Percentiles rank a stretch among this genome's conserved stretches.
phyloP scores from a whole-genome alignment of 2,888 invertebrate genomes.

The Eupithecia tripunctaria region DNA sequence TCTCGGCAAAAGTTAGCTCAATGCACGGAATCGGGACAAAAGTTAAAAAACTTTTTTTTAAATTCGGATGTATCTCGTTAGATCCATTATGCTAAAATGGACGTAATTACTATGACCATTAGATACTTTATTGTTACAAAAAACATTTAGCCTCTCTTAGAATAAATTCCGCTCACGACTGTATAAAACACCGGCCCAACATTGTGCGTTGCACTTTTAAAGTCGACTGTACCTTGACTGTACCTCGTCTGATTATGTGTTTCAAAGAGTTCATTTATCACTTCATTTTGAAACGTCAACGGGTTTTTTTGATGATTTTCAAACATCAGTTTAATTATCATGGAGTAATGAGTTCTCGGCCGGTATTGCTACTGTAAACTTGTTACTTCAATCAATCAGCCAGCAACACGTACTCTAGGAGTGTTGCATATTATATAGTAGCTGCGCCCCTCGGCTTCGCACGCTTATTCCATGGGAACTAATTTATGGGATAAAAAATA shows the following conservation, averaged over 20 bases:
- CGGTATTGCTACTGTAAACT: slow-evolving; percentile 5
- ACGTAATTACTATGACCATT: too few relatives aligned
- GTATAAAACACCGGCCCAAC: slow-evolving; percentile 11
- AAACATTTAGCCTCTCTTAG: neutral
- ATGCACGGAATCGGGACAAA: too few relatives aligned
- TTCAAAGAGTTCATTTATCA: slow-evolving; percentile 46
- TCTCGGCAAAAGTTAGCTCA: too few relatives aligned
- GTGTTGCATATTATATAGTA: too few relatives aligned
- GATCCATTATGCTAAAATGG: neutral
- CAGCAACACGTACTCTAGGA: neutral
- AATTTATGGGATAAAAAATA: too few relatives aligned
- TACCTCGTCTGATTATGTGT: slow-evolving; percentile 35
- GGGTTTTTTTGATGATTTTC: slow-evolving; percentile 31
- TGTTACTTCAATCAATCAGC: slow-evolving; percentile 3
- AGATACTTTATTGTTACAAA: neutral
- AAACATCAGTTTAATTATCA: slow-evolving; percentile 19
- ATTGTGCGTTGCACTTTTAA: slow-evolving; percentile 8
- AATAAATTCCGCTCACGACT: slow-evolving; percentile 6
- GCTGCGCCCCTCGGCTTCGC: too few relatives aligned
- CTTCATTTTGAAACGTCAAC: slow-evolving; percentile 36
- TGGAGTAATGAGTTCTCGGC: slow-evolving; percentile 15
- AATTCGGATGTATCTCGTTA: too few relatives aligned
- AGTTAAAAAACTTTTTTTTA: too few relatives aligned
- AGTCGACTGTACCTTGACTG: slow-evolving; percentile 39
- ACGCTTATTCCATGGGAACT: too few relatives aligned